Evolutionary conservation across 2,113 vertebrate genomes (phyloP).

Genomic region (Alexandromys fortis): DNA sequence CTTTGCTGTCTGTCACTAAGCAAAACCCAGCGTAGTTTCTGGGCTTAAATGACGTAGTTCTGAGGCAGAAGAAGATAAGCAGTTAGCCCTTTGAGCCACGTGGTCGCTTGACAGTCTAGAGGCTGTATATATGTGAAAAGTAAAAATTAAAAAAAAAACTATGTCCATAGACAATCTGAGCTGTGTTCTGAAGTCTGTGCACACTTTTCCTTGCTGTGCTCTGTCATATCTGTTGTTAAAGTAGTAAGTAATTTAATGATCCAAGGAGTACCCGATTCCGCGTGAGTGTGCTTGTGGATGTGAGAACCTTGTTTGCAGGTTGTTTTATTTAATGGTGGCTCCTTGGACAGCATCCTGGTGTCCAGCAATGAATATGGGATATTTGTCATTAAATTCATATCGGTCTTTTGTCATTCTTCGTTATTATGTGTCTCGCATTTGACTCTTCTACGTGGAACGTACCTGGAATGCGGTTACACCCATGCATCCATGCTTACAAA

Average conservation of each 20-base stretch:
- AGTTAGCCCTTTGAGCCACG: slow-evolving; percentile 45
- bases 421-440: background rate
- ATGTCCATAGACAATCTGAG: slow-evolving; percentile 72
- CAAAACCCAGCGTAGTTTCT: background rate
- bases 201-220: slow-evolving; percentile 62
- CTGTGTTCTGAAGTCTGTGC: slow-evolving; percentile 55
- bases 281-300: slow-evolving; percentile 53
- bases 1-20: background rate
- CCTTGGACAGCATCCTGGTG: slow-evolving; percentile 54
- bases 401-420: slow-evolving; percentile 37
- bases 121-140: slow-evolving; percentile 59
- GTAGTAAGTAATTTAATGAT: slow-evolving; percentile 75
- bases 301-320: slow-evolving; percentile 59
- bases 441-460: background rate
- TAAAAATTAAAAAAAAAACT: background rate
- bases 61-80: slow-evolving; percentile 8
- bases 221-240: slow-evolving; percentile 69
- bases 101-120: slow-evolving; percentile 40
- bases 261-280: slow-evolving; percentile 38
- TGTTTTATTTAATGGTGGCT: slow-evolving; percentile 76
- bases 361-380: slow-evolving; percentile 49
- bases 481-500: background rate
- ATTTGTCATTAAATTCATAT: slow-evolving; percentile 76
- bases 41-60: background rate
- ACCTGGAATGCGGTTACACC: background rate